Evolutionary conservation across 2,888 invertebrate species (phyloP), one percentile per base, ranked within the genome.

Genomic region (Crepidodera aurea): DNA sequence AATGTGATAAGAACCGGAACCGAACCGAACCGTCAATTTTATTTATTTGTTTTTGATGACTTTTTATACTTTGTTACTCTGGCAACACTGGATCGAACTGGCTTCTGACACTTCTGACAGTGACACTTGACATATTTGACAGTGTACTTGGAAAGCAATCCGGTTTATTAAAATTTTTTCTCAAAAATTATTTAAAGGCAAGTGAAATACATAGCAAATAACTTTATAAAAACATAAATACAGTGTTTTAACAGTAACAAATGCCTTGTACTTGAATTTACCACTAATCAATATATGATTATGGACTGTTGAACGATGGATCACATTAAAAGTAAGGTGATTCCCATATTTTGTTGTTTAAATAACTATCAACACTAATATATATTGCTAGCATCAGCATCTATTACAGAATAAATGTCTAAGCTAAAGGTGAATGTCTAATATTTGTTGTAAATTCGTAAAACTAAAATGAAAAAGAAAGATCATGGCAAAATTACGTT

Each of bases 401-500:
- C n/a, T 48, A 25, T 65, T 59, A 54, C 65, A 60, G 65, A 65
- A 55, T 48, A 22, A 54, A 27, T 51, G 27, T 25, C 29, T 39
- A 51, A 51, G 39, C 40, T 51, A 51, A 29, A 22, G 18, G 50
- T 59, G 40, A 40, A 51, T 59, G 51, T 42, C 56, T 32, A 51
- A 22, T 51, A 51, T 12, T 51, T 34, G 37, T 48, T 19, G 12
- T 18, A 51, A 51, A 13, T n/a, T 50, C 8, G 8, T 18, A 15
- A 16, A 34, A 51, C 18, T 37, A 22, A 54, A 54, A 75, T 75
- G 74, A 74, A 59, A 64, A 71, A 69, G 68, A 78, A 75, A 73
- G 74, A 77, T 64, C 72, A 71, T 72, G 75, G 77, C 74, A 80
- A 80, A 79, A 77, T 79, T 67, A 77, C 79, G 57, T 74, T 81